Conservation (phyloP, 2,888 invertebrate genomes). For the Cataglyphis livida region DNA sequence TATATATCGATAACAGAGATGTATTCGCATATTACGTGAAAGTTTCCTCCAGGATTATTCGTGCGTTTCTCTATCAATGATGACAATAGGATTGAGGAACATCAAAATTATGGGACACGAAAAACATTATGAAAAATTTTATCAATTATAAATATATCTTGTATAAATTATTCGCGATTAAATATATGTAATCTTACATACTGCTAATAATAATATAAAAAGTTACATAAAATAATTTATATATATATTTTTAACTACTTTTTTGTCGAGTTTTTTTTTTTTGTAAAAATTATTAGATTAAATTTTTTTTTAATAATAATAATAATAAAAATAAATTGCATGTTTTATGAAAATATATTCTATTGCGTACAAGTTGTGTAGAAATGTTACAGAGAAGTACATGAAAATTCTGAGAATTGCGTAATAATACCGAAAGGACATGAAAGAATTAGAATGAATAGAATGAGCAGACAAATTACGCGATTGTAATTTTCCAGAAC, state of each 20-base stretch:
- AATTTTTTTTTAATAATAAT: not conserved
- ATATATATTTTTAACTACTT: not conserved
- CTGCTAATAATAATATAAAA: not conserved
- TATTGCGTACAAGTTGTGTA: not conserved
- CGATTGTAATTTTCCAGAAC: slow-evolving; percentile 31
- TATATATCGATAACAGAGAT: slow-evolving; percentile 39
- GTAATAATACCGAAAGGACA: slow-evolving; percentile 21
- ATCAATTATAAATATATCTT: not conserved
- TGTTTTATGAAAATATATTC: not conserved
- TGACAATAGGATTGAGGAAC: not conserved
- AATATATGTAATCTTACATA: not conserved
- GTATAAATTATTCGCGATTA: not conserved
- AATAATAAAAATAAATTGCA: not conserved
- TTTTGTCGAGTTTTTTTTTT: not conserved
- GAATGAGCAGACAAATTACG: slow-evolving; percentile 35
- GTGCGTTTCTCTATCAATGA: not conserved
- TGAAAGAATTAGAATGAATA: slow-evolving; percentile 24
- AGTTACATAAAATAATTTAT: not conserved
- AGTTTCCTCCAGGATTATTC: slow-evolving; percentile 4
- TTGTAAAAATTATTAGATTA: not conserved
- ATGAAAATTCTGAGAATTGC: slow-evolving; percentile 22
- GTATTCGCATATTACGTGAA: slow-evolving; percentile 3
- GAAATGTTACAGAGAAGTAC: not conserved
- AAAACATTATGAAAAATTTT: not conserved
- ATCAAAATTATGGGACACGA: not conserved